Evolutionary conservation across 2,113 vertebrate genomes (phyloP).

Genomic region (Tachysurus vachellii): DNA sequence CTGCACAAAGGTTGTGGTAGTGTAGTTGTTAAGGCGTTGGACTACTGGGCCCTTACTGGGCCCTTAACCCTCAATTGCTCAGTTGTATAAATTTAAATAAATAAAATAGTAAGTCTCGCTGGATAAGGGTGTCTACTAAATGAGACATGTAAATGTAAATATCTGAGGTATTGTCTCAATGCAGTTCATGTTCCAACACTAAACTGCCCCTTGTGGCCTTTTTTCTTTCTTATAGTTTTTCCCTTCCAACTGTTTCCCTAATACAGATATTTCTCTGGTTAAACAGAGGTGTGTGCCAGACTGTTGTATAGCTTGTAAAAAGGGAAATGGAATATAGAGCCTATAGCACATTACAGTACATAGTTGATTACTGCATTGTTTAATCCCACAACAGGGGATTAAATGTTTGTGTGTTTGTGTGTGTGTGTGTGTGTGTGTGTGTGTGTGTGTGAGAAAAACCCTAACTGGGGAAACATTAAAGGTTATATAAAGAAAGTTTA

Average conservation of each 20-base stretch:
- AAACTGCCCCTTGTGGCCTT: neutral
- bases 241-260: neutral
- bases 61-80: too few relatives aligned
- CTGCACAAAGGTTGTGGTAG: neutral
- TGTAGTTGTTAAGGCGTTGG: too few relatives aligned
- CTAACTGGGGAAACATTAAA: neutral
- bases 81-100: too few relatives aligned
- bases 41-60: too few relatives aligned
- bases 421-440: slow-evolving; percentile 2
- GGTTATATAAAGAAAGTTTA: neutral
- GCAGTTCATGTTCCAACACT: neutral
- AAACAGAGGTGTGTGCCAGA: neutral
- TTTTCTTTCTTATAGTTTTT: neutral
- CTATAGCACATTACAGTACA: neutral
- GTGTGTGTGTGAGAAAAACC: neutral
- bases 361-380: neutral
- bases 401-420: neutral
- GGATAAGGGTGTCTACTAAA: too few relatives aligned
- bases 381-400: neutral
- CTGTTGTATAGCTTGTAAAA: neutral
- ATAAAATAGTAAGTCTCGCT: too few relatives aligned
- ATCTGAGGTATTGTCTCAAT: neutral
- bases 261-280: neutral
- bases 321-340: neutral
- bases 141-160: too few relatives aligned